Evolutionary conservation across 2,888 invertebrate species (phyloP).

Genomic region (Steinernema carpocapsae): DNA sequence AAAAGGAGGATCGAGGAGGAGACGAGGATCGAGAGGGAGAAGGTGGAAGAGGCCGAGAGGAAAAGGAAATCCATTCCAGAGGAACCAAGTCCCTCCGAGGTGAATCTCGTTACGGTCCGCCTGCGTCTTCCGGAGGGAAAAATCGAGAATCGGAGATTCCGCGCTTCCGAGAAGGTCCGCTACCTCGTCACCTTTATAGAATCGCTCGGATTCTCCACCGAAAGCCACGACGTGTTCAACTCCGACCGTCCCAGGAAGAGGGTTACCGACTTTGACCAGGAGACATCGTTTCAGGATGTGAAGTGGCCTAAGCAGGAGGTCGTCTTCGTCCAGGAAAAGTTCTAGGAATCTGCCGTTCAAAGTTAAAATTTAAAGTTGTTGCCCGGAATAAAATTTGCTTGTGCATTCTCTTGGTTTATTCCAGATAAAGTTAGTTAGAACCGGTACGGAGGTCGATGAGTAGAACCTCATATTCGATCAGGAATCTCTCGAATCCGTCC

Average conservation of each 20-base stretch:
- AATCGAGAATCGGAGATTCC: neutral
- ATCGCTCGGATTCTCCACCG: neutral
- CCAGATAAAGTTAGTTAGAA: no score
- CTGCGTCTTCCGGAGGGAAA: neutral
- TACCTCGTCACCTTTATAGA: neutral
- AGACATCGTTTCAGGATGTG: neutral
- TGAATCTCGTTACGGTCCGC: neutral
- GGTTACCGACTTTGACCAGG: neutral
- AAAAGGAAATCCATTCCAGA: neutral
- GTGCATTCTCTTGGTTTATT: no score
- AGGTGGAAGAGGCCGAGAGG: neutral
- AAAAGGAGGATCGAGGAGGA: neutral
- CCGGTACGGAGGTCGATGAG: no score
- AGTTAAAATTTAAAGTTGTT: neutral
- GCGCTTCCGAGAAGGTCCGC: neutral
- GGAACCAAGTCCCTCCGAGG: neutral
- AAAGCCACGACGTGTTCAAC: neutral
- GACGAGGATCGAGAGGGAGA: neutral
- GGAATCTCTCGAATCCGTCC: no score
- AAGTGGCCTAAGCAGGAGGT: neutral
- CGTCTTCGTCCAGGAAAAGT: slow-evolving; percentile 1
- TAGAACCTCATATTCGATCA: no score
- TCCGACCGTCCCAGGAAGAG: slow-evolving; percentile 1
- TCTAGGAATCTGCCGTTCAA: neutral
- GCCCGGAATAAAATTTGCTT: neutral